Evolutionary conservation across 2,888 invertebrate genomes (phyloP).

Genomic region (Calameuta idolon): DNA sequence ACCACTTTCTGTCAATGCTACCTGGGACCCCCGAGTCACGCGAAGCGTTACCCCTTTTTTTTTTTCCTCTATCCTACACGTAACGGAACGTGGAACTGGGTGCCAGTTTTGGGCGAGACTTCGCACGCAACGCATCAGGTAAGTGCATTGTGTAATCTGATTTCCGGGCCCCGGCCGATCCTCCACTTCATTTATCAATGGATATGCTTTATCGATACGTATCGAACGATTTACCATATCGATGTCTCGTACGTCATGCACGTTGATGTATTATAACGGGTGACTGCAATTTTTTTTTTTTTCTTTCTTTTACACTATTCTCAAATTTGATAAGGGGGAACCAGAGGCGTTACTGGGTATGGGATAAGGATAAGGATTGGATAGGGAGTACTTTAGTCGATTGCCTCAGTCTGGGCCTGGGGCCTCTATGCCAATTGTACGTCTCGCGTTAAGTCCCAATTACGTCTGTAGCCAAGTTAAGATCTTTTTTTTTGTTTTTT

Average conservation of each 20-base stretch:
- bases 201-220: not conserved
- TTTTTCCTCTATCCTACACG: not conserved
- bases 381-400: too few species aligned
- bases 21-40: constrained; percentile 8
- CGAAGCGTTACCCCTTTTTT: constrained; percentile 40
- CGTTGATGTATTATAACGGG: not conserved
- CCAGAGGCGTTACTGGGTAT: constrained; percentile 19
- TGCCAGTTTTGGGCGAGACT: constrained; percentile 63
- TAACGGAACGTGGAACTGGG: constrained; percentile 36
- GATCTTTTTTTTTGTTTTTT: too few species aligned
- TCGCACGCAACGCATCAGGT: constrained; percentile 56
- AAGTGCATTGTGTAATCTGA: constrained; percentile 49
- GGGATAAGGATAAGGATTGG: not conserved
- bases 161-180: constrained; percentile 26
- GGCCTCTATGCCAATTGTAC: too few species aligned
- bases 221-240: not conserved
- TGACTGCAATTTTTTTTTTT: not conserved
- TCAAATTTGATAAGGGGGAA: constrained; percentile 7
- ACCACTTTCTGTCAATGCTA: too few species aligned
- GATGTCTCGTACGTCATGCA: not conserved
- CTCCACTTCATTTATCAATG: not conserved
- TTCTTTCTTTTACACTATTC: not conserved
- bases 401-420: too few species aligned
- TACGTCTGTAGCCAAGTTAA: too few species aligned
- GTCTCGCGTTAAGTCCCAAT: too few species aligned